These are phyloP conservation scores for Amphiprion percula DNA, from an alignment of 2,113 vertebrate genomes.

Conservation along the genomic window DNA sequence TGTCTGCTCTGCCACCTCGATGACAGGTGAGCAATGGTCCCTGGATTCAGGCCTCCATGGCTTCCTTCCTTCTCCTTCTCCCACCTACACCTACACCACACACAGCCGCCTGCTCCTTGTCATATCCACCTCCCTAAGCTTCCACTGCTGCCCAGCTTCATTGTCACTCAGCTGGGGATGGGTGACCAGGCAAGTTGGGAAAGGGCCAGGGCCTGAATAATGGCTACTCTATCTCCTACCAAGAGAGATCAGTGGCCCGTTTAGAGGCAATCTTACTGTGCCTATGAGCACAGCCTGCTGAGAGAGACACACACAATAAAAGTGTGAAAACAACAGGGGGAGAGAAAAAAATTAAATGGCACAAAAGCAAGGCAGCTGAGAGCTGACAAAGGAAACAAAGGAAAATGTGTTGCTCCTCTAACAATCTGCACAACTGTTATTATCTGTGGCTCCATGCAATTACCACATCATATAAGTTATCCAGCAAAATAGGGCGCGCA, in stretches of 20 bases:
- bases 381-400: conserved; percentile 54
- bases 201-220: conserved; percentile 65
- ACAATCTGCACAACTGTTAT: conserved; percentile 43
- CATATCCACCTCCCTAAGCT: conserved; percentile 66
- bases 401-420: conserved; percentile 48
- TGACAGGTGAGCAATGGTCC: conserved; percentile 60
- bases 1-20: conserved; percentile 64
- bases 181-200: conserved; percentile 60
- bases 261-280: conserved; percentile 64
- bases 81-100: conserved; percentile 45
- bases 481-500: conserved; percentile 30
- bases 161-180: conserved; percentile 67
- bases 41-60: conserved; percentile 38
- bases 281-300: conserved; percentile 50
- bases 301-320: conserved; percentile 48
- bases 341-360: conserved; percentile 18
- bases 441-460: conserved; percentile 63
- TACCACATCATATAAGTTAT: conserved; percentile 59
- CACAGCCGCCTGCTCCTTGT: conserved; percentile 63
- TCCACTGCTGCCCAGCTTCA: conserved; percentile 51
- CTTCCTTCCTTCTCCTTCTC: conserved; percentile 16
- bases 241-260: conserved; percentile 49
- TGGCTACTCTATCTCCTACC: conserved; percentile 62
- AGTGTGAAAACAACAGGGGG: conserved; percentile 57
- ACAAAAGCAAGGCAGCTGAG: conserved; percentile 36